phyloP scores from a whole-genome alignment of 2,888 invertebrate genomes.

The Drosophila multiciliata region DNA sequence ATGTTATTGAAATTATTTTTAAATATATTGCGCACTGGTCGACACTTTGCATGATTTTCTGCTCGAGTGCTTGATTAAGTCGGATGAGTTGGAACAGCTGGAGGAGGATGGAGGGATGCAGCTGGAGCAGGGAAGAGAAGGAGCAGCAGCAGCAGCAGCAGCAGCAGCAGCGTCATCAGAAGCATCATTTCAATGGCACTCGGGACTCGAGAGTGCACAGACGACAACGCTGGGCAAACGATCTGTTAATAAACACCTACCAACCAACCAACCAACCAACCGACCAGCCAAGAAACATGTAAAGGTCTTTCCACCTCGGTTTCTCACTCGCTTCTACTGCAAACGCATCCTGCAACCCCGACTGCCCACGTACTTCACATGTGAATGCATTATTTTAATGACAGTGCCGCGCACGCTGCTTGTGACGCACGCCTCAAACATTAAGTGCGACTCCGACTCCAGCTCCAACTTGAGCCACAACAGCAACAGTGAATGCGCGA shows the following conservation, averaged over 20 bases:
- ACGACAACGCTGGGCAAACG: slow-evolving; percentile 73
- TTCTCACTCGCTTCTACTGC: background rate
- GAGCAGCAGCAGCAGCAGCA: background rate
- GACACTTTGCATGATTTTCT: slow-evolving; percentile 79
- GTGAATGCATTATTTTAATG: slow-evolving; percentile 83
- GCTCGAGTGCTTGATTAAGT: slow-evolving; percentile 65
- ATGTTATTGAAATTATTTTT: slow-evolving; percentile 79
- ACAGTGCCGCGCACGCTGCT: slow-evolving; percentile 70
- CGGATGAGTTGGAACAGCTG: background rate
- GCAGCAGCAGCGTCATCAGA: background rate
- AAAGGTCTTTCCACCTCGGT: background rate
- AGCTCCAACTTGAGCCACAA: slow-evolving; percentile 28
- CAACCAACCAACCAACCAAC: slow-evolving; percentile 40
- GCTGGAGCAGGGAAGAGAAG: background rate
- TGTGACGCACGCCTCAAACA: slow-evolving; percentile 76
- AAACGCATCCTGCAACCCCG: slow-evolving; percentile 46
- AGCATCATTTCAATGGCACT: slow-evolving; percentile 53
- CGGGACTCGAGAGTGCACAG: slow-evolving; percentile 48
- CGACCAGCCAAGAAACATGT: slow-evolving; percentile 51
- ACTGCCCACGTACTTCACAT: slow-evolving; percentile 77
- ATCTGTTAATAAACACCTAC: slow-evolving; percentile 84
- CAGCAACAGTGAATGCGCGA: slow-evolving; percentile 52
- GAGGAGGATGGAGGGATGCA: background rate
- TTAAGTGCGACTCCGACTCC: slow-evolving; percentile 58
- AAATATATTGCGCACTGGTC: slow-evolving; percentile 66